Percentiles rank a stretch among this genome's conserved stretches.
phyloP scores from a whole-genome alignment of 2,797 vertebrate species.

The Lutjanus campechanus region DNA sequence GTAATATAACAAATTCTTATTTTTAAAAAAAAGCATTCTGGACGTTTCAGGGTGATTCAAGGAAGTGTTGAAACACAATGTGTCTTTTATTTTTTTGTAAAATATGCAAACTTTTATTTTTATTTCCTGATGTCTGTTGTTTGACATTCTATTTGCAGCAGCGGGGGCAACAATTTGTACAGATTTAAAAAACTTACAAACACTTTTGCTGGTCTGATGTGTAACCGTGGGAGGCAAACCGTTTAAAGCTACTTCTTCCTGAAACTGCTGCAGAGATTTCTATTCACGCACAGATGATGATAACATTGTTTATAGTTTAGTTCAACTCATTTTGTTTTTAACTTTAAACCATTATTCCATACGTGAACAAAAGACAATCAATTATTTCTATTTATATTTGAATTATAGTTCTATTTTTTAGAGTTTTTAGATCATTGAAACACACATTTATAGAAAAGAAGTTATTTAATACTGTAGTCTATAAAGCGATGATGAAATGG shows the following conservation, averaged over 20 bases:
- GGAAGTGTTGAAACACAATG: conserved; percentile 83
- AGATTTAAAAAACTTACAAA: conserved; percentile 71
- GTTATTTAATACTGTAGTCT: conserved; percentile 74
- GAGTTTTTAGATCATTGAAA: conserved; percentile 70
- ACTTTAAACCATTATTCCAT: conserved; percentile 65
- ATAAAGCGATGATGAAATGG: conserved; percentile 58
- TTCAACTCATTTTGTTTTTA: conserved; percentile 44
- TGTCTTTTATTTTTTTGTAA: conserved; percentile 86
- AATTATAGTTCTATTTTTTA: conserved; percentile 80
- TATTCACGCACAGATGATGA: conserved; percentile 61
- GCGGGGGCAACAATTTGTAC: conserved; percentile 80
- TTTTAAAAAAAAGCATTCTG: conserved; percentile 81
- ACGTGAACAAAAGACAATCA: conserved; percentile 87
- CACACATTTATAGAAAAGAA: conserved; percentile 71
- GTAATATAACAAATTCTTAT: conserved; percentile 83
- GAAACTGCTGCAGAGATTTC: conserved; percentile 74
- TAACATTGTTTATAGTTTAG: conserved; percentile 66
- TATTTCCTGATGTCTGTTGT: conserved; percentile 82
- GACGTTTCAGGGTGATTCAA: conserved; percentile 83
- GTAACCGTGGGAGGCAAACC: conserved; percentile 75
- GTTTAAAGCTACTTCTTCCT: conserved; percentile 88
- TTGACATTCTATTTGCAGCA: conserved; percentile 81
- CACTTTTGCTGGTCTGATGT: conserved; percentile 74
- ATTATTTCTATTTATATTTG: conserved; percentile 85
- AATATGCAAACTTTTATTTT: conserved; percentile 86